A percentile compares a stretch with the other conserved stretches of the same genome.
phyloP scores from a whole-genome alignment of 2,113 vertebrate species.

The Crotophaga sulcirostris region DNA sequence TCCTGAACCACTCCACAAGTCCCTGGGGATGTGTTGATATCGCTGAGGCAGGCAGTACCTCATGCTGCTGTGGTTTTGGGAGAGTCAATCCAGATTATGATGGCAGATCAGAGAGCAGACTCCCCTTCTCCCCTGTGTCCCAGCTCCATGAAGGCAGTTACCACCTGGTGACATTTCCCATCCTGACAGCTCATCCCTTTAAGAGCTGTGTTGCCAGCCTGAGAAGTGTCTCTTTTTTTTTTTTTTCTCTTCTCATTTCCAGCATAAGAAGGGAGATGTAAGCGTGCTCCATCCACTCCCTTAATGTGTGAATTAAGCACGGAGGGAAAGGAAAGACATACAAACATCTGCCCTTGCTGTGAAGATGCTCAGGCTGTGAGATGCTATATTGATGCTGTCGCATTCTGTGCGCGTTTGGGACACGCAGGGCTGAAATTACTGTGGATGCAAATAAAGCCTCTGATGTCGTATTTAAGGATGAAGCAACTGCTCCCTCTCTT shows the following conservation, averaged over 20 bases:
- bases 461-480: neutral
- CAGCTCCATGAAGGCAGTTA: neutral
- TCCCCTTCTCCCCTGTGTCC: neutral
- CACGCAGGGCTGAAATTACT: neutral
- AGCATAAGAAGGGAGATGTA: neutral
- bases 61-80: fast-evolving
- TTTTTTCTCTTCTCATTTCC: neutral
- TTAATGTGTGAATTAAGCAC: neutral
- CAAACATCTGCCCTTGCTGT: neutral
- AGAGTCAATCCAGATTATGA: fast-evolving
- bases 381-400: neutral
- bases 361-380: neutral
- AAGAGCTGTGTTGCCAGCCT: neutral
- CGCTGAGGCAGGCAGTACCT: fast-evolving
- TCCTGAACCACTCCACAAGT: neutral
- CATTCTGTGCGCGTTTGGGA: neutral
- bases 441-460: neutral
- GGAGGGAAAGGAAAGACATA: neutral
- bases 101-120: neutral
- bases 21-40: fast-evolving
- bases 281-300: neutral
- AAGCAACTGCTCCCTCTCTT: neutral
- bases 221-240: neutral
- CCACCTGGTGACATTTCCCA: neutral
- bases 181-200: neutral